phyloP scores from a whole-genome alignment of 2,113 vertebrate genomes.

The Mustela lutreola region DNA sequence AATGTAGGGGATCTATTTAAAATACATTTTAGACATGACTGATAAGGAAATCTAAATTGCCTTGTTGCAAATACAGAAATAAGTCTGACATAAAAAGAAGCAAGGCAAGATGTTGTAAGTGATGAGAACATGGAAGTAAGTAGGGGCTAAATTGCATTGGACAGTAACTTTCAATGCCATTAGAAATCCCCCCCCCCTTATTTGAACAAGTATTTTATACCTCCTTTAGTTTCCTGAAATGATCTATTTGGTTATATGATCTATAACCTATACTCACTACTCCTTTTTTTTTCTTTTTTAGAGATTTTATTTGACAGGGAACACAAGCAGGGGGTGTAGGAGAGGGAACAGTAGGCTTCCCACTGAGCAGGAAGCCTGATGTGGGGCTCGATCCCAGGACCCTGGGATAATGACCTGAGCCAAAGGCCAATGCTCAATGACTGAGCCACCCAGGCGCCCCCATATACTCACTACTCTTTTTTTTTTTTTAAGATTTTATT shows the following conservation, averaged over 20 bases:
- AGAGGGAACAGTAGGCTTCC: no score
- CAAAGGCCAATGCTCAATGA: no score
- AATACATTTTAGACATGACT: not conserved
- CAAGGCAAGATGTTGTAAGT: not conserved
- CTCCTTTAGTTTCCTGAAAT: not conserved
- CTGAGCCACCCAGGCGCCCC: no score
- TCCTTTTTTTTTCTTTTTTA: not conserved
- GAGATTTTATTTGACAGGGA: no score
- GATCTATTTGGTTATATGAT: no score
- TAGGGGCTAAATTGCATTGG: not conserved
- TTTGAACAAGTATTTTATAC: not conserved
- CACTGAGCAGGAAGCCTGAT: no score
- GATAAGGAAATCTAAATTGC: not conserved
- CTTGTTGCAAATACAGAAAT: conserved; percentile 33
- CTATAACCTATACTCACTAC: not conserved
- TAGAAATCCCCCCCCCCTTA: not conserved
- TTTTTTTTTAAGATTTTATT: no score
- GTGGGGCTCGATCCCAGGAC: no score
- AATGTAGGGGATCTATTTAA: not conserved
- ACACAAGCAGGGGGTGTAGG: no score
- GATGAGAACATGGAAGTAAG: not conserved
- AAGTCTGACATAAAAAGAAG: not conserved
- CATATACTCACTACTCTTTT: not conserved
- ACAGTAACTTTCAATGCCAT: not conserved
- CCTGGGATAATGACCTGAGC: no score